A percentile compares a stretch with the other conserved stretches of the same genome.
phyloP scores from a whole-genome alignment of 2,113 vertebrate species.

The Craseonycteris thonglongyai region DNA sequence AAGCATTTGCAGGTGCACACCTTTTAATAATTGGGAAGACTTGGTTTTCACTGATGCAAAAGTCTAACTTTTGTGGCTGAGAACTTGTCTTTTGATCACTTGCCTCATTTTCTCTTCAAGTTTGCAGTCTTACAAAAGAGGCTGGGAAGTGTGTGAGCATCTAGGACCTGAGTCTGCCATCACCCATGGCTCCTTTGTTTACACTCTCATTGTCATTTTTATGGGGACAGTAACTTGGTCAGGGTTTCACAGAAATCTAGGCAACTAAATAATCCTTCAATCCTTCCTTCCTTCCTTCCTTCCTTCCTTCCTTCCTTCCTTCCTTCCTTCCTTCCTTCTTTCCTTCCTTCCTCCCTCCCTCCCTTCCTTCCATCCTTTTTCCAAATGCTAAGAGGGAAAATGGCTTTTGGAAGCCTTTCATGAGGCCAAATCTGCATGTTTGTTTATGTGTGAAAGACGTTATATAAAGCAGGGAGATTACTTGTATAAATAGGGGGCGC shows the following conservation, averaged over 20 bases:
- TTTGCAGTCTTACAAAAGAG: not conserved
- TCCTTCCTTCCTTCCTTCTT: not conserved
- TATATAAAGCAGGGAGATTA: not conserved
- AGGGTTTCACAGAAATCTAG: not conserved
- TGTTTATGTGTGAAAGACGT: not conserved
- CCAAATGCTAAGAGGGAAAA: not conserved
- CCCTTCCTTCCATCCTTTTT: too few species aligned
- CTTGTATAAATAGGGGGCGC: not conserved
- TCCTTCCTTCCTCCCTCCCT: too few species aligned
- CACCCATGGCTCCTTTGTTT: not conserved
- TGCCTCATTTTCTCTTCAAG: not conserved
- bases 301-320: not conserved
- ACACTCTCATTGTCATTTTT: not conserved
- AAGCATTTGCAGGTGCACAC: slow-evolving; percentile 84
- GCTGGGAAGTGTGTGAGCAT: not conserved
- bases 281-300: not conserved
- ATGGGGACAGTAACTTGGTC: not conserved
- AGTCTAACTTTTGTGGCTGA: slow-evolving; percentile 56
- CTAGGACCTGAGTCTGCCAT: not conserved
- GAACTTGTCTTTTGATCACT: slow-evolving; percentile 21
- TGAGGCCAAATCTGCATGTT: not conserved
- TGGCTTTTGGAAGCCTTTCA: not conserved
- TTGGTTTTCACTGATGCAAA: slow-evolving; percentile 58
- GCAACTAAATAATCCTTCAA: not conserved
- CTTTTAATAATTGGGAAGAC: slow-evolving; percentile 75